Percentiles rank a stretch among this genome's conserved stretches.
Evolutionary conservation across 2,888 invertebrate genomes (phyloP).

Genomic region (Phania funesta): DNA sequence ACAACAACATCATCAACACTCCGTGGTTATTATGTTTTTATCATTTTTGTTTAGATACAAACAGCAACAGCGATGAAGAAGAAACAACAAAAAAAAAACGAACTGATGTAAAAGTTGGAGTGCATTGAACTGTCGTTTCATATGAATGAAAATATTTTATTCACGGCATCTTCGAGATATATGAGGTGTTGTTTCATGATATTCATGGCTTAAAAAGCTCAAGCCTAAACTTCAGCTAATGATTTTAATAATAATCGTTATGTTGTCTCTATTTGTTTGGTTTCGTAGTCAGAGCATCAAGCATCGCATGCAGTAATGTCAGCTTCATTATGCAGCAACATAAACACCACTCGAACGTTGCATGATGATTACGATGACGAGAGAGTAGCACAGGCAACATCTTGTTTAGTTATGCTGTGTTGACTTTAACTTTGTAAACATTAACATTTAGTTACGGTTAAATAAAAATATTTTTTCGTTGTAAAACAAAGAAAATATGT

Average conservation of each 20-base stretch:
- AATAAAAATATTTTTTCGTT: not conserved
- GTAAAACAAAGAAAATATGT: constrained; percentile 27
- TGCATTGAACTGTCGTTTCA: constrained; percentile 61
- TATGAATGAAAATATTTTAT: constrained; percentile 46
- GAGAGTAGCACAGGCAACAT: not conserved
- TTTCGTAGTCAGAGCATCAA: constrained; percentile 33
- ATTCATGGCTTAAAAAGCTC: not conserved
- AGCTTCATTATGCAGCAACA: constrained; percentile 51
- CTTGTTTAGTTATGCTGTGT: constrained; percentile 30
- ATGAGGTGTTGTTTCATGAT: constrained; percentile 52
- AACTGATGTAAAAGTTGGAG: constrained; percentile 8
- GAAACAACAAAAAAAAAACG: not conserved
- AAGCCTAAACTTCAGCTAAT: constrained; percentile 19
- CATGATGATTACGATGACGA: not conserved
- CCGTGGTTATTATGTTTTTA: constrained; percentile 11
- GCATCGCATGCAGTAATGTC: constrained; percentile 5
- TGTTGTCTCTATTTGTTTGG: constrained; percentile 30
- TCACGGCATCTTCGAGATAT: constrained; percentile 1
- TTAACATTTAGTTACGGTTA: constrained; percentile 57
- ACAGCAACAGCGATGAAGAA: not conserved
- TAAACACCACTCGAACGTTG: constrained; percentile 1
- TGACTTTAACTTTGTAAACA: constrained; percentile 46
- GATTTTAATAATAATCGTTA: constrained; percentile 27
- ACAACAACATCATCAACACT: constrained; percentile 39
- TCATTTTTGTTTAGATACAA: constrained; percentile 21